Percentiles rank a stretch among this genome's conserved stretches.
Evolutionary conservation across 2,888 invertebrate species (phyloP).

Genomic region (Microctonus aethiopoides): DNA sequence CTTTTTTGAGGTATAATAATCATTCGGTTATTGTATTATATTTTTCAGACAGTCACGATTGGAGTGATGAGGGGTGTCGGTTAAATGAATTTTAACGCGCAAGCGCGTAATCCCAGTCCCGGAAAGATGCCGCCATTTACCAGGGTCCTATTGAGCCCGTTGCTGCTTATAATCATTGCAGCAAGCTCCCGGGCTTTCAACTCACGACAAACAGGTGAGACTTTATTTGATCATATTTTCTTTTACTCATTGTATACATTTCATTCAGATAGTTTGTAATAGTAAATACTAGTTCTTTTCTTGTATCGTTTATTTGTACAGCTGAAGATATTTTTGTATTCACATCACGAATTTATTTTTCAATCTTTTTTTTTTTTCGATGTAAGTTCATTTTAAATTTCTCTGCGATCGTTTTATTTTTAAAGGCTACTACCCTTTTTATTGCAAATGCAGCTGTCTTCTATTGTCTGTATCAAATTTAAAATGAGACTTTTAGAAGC

Average conservation of each 20-base stretch:
- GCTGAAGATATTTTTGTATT: too few relatives aligned
- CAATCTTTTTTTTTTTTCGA: too few relatives aligned
- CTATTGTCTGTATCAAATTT: too few relatives aligned
- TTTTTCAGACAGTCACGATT: slow-evolving; percentile 53
- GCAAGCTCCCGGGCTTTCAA: slow-evolving; percentile 58
- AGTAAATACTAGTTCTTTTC: too few relatives aligned
- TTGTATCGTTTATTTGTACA: too few relatives aligned
- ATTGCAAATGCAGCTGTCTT: too few relatives aligned
- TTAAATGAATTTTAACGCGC: slow-evolving; percentile 56
- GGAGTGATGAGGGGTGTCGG: slow-evolving; percentile 65
- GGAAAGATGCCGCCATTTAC: slow-evolving; percentile 62
- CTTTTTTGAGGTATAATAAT: slow-evolving; percentile 30
- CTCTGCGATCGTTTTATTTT: too few relatives aligned
- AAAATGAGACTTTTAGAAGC: too few relatives aligned
- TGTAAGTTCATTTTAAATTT: too few relatives aligned
- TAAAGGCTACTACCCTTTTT: too few relatives aligned
- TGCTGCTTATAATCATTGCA: slow-evolving; percentile 63
- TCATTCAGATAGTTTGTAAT: background rate
- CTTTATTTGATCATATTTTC: background rate
- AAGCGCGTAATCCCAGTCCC: slow-evolving; percentile 55
- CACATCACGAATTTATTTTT: too few relatives aligned
- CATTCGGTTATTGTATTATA: slow-evolving; percentile 33
- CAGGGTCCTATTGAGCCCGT: slow-evolving; percentile 57
- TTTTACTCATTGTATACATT: background rate
- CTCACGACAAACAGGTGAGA: slow-evolving; percentile 61